Conservation (phyloP, 1,140 invertebrate genomes). For the Drosophila lini region DNA sequence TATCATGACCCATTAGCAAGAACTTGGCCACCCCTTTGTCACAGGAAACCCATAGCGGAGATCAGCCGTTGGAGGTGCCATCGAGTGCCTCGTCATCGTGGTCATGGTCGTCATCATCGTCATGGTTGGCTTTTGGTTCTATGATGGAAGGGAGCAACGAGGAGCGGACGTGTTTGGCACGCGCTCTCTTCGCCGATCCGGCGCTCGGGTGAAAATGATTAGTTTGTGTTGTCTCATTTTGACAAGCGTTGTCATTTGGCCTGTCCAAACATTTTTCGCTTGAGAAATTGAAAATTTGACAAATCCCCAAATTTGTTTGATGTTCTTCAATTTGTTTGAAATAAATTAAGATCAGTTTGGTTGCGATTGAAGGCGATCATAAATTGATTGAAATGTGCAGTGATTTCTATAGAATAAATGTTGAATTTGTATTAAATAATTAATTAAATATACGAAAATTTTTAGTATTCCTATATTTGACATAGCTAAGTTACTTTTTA, state of each 20-base stretch:
- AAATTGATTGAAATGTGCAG: background rate
- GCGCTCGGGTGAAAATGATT: constrained; percentile 64
- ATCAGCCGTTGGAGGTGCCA: background rate
- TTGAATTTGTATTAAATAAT: background rate
- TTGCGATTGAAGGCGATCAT: background rate
- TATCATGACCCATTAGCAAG: background rate
- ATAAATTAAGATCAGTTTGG: constrained; percentile 13
- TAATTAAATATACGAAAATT: background rate
- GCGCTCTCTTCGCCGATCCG: constrained; percentile 61
- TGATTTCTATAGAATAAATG: background rate
- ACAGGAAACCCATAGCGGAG: constrained; percentile 1
- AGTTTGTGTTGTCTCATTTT: constrained; percentile 77
- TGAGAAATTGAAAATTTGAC: constrained; percentile 70
- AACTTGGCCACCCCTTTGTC: constrained; percentile 9
- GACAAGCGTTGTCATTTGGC: constrained; percentile 77
- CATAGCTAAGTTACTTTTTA: too few species aligned
- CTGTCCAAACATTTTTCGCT: constrained; percentile 77
- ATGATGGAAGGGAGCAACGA: constrained; percentile 6
- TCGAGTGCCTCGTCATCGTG: constrained; percentile 42
- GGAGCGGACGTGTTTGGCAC: constrained; percentile 59
- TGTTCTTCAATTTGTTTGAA: constrained; percentile 27
- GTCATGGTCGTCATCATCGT: constrained; percentile 30
- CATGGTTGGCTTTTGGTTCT: constrained; percentile 42
- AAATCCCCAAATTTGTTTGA: constrained; percentile 55
- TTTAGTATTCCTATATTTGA: too few species aligned